These are phyloP conservation scores for Indicator maculatus DNA, from an alignment of 2,113 vertebrate species.

Conservation along the genomic window DNA sequence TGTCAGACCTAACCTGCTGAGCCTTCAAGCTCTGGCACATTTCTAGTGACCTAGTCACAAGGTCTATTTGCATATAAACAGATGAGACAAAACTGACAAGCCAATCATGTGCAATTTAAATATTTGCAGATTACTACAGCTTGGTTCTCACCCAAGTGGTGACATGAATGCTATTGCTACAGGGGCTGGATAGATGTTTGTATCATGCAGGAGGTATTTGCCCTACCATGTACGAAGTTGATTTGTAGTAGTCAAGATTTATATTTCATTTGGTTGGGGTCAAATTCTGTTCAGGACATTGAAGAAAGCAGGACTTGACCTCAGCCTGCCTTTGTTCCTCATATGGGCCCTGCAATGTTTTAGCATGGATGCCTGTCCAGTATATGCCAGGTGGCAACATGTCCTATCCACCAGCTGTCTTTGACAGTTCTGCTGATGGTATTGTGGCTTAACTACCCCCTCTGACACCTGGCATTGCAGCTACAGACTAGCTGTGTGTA, in stretches of 20 bases:
- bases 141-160: neutral
- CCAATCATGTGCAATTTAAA: neutral
- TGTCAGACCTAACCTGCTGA: conserved; percentile 3
- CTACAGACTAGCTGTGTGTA: neutral
- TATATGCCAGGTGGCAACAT: neutral
- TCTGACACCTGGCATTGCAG: neutral
- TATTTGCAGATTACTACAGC: neutral
- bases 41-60: conserved; percentile 1
- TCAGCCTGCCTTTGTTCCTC: neutral
- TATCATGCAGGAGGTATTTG: neutral
- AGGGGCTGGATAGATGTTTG: neutral
- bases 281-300: neutral
- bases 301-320: neutral
- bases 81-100: conserved; percentile 13
- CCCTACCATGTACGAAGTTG: fast-evolving
- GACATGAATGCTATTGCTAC: neutral
- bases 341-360: neutral
- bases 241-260: neutral
- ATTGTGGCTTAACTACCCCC: neutral
- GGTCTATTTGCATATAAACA: conserved; percentile 30
- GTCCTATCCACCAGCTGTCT: neutral
- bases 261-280: neutral
- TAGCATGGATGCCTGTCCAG: neutral
- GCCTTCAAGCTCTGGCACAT: neutral
- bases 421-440: neutral